Evolutionary conservation across 2,797 vertebrate species (phyloP).

Genomic region (Sorex maritimensis): DNA sequence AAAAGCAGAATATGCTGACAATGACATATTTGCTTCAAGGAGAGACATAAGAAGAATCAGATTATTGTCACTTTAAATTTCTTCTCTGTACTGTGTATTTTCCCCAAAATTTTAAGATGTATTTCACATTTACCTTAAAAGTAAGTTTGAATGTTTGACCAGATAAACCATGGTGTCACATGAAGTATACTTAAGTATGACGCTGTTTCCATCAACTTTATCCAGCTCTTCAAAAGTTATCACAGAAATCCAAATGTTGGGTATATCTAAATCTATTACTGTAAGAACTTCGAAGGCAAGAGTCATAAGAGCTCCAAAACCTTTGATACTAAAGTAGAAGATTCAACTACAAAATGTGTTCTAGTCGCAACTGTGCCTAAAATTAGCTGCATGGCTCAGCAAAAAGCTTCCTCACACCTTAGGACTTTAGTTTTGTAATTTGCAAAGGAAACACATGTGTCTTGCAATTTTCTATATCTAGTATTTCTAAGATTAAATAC

Average conservation of each 20-base stretch:
- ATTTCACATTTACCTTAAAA: background rate
- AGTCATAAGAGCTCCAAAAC: background rate
- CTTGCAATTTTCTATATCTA: background rate
- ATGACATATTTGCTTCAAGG: background rate
- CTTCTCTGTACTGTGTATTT: background rate
- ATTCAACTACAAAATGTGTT: background rate
- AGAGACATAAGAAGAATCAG: conserved; percentile 50
- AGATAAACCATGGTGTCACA: conserved; percentile 18
- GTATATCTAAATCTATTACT: background rate
- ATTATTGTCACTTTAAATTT: conserved; percentile 19
- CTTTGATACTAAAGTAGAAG: background rate
- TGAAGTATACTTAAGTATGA: background rate
- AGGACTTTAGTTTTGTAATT: background rate
- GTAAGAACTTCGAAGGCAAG: background rate
- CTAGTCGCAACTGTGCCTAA: background rate
- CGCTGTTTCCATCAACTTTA: conserved; percentile 26
- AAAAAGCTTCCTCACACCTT: background rate
- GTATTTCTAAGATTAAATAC: background rate
- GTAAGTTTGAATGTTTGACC: background rate
- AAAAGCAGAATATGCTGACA: background rate
- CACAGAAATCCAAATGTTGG: background rate
- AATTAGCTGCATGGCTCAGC: background rate
- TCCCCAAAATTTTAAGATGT: background rate
- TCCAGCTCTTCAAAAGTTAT: conserved; percentile 22
- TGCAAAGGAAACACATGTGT: background rate